Evolutionary conservation across 2,888 invertebrate species (phyloP), one percentile per base, ranked within the genome.

Genomic region (Hypena proboscidalis): DNA sequence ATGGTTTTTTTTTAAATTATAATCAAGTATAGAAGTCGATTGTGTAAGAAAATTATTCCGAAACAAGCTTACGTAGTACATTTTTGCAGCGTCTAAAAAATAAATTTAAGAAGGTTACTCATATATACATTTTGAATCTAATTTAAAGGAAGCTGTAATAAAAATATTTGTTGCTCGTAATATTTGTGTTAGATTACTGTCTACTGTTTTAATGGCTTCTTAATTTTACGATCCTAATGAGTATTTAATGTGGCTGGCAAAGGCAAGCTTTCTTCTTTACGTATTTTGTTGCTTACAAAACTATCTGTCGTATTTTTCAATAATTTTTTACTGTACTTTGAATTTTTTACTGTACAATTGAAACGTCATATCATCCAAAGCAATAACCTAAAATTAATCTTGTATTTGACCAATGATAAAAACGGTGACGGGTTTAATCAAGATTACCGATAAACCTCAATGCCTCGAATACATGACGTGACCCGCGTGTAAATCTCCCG

Each of bases 111-210:
- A n/a, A n/a, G n/a, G n/a, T n/a, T n/a, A n/a, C n/a, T n/a, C n/a
- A n/a, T n/a, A n/a, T n/a, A n/a, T n/a, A n/a, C n/a, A n/a, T n/a
- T n/a, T n/a, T n/a, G n/a, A n/a, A n/a, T n/a, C n/a, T n/a, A n/a
- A n/a, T n/a, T n/a, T n/a, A n/a, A n/a, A n/a, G n/a, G n/a, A n/a
- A 41, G 46, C 43, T 33, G 57, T 65, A 53, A 41, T 50, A 50
- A 58, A 59, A 58, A 59, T 67, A 67, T 56, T 62, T 67, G 62
- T 35, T 51, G 36, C 27, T 13, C 8, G 17, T 29, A 13, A 19
- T 26, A 39, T 15, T 15, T 19, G 5, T 30, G 22, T 32, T 32
- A 52, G 13, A 39, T 25, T 32, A 51, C 44, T 29, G 11, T 11
- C 19, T 42, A 41, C 42, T 30, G 23, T 46, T 39, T 31, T 26